These are phyloP conservation scores for Centruroides vittatus DNA, from an alignment of 1,140 invertebrate genomes.

Conservation along the genomic window DNA sequence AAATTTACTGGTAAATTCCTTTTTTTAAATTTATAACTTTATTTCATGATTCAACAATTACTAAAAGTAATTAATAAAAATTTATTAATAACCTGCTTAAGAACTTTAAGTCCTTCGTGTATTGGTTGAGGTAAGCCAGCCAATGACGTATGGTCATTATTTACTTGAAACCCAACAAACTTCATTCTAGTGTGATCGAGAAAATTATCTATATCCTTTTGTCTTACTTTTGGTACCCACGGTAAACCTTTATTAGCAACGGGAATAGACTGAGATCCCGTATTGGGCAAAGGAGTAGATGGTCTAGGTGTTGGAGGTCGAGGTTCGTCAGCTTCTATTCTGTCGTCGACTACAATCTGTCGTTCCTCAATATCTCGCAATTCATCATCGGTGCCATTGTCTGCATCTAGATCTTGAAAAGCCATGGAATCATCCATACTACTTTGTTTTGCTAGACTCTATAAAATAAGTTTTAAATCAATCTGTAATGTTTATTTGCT, in stretches of 20 bases:
- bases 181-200: slow-evolving; percentile 80
- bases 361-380: slow-evolving; percentile 20
- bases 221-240: slow-evolving; percentile 91
- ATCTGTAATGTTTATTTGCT: too few relatives aligned
- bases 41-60: too few relatives aligned
- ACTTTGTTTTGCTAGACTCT: slow-evolving; percentile 82
- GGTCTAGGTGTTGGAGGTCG: slow-evolving; percentile 18
- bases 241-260: slow-evolving; percentile 45
- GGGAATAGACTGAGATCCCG: slow-evolving; percentile 23
- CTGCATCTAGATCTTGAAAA: slow-evolving; percentile 40
- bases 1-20: too few relatives aligned
- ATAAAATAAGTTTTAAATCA: slow-evolving; percentile 8
- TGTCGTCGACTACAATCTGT: slow-evolving; percentile 8
- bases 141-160: slow-evolving; percentile 57
- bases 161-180: slow-evolving; percentile 84
- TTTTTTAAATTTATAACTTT: too few relatives aligned
- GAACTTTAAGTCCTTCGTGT: slow-evolving; percentile 80
- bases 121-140: slow-evolving; percentile 88
- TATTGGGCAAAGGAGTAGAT: slow-evolving; percentile 17
- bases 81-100: slow-evolving; percentile 45
- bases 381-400: slow-evolving; percentile 23
- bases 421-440: slow-evolving; percentile 72
- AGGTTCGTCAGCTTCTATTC: slow-evolving; percentile 6
- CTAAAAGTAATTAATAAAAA: background rate
- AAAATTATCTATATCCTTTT: slow-evolving; percentile 82